A percentile compares a stretch with the other conserved stretches of the same genome.
phyloP scores from a whole-genome alignment of 2,888 invertebrate genomes.

The Tuberolachnus salignus region DNA sequence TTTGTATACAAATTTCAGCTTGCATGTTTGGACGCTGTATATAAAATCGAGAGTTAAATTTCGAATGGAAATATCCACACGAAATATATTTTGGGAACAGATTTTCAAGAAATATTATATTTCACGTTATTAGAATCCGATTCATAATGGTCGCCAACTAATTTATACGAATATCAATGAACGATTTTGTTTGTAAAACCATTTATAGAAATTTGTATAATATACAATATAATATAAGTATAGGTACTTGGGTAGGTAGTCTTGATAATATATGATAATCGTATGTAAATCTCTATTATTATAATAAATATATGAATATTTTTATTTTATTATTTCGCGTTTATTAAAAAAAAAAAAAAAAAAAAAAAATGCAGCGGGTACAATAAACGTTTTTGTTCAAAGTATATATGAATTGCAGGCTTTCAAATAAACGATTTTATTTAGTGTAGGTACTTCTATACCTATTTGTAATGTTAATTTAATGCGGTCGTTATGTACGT shows the following conservation, averaged over 20 bases:
- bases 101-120: no score
- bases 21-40: no score
- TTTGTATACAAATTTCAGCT: no score
- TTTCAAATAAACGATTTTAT: slow-evolving; percentile 11
- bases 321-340: slow-evolving; percentile 6
- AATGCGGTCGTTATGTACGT: neutral
- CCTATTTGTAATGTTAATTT: slow-evolving; percentile 9
- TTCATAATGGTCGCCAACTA: no score
- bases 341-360: slow-evolving; percentile 4
- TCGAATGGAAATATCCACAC: no score
- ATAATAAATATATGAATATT: no score
- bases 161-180: no score
- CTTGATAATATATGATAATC: neutral
- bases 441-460: neutral
- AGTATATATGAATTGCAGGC: neutral
- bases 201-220: neutral
- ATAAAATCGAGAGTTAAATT: no score
- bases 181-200: no score
- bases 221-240: neutral
- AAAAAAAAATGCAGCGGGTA: neutral
- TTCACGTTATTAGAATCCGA: no score
- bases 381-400: slow-evolving; percentile 13
- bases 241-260: neutral
- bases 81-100: no score
- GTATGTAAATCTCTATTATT: slow-evolving; percentile 7